These are phyloP conservation scores for Schrankia costaestrigalis DNA, from an alignment of 2,888 invertebrate genomes.

Conservation along the genomic window DNA sequence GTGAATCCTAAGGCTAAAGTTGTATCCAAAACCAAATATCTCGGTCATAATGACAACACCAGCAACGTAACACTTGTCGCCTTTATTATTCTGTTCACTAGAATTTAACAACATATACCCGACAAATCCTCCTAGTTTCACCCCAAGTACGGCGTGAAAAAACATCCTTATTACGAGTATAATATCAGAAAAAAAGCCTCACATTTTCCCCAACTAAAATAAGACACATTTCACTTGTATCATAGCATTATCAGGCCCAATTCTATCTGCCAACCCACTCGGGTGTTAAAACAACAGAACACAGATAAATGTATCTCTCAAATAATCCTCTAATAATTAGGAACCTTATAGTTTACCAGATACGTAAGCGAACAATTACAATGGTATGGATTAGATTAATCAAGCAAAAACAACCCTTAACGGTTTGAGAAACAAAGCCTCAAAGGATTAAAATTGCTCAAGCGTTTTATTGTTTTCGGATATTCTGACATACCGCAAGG, in stretches of 20 bases:
- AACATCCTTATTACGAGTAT: conserved; percentile 3
- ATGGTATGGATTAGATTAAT: conserved; percentile 60
- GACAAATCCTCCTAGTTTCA: conserved; percentile 1
- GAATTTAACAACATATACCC: conserved; percentile 1
- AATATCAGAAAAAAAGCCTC: conserved; percentile 1
- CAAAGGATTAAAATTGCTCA: conserved; percentile 57
- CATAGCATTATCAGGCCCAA: conserved; percentile 10
- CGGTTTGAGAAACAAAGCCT: conserved; percentile 52
- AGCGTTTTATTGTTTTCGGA: conserved; percentile 67
- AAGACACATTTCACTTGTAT: conserved; percentile 5
- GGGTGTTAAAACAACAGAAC: conserved; percentile 12
- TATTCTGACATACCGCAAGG: conserved; percentile 39
- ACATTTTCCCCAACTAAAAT: conserved; percentile 2
- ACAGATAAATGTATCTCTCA: conserved; percentile 23
- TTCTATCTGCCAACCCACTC: conserved; percentile 10
- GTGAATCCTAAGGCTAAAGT: too few relatives aligned
- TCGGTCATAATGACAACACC: too few relatives aligned
- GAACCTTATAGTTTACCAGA: conserved; percentile 16
- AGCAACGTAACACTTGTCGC: too few relatives aligned
- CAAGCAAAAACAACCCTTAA: conserved; percentile 61
- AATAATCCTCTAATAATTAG: conserved; percentile 18
- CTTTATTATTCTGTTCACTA: too few relatives aligned
- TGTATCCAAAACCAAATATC: too few relatives aligned
- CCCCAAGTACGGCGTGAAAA: conserved; percentile 2
- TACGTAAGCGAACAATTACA: conserved; percentile 50